Percentiles rank a stretch among this genome's conserved stretches.
These are phyloP conservation scores for Mayetiola destructor DNA, from an alignment of 2,888 invertebrate species.

Conservation along the genomic window DNA sequence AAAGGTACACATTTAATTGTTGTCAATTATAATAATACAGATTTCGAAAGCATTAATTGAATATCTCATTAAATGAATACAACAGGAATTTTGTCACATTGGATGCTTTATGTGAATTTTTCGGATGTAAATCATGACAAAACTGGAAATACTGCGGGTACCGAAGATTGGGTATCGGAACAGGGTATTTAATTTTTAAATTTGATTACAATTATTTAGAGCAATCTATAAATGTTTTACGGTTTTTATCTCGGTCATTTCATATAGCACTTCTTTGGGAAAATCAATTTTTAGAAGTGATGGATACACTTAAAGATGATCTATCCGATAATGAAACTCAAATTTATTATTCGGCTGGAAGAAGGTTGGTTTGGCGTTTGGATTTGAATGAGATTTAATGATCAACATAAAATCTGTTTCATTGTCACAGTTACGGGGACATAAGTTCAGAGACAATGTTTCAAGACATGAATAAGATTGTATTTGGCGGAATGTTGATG, in stretches of 20 bases:
- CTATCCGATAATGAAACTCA: constrained; percentile 30
- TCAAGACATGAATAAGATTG: constrained; percentile 54
- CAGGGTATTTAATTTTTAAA: constrained; percentile 8
- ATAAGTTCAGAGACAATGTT: constrained; percentile 54
- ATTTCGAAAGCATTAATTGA: too few species aligned
- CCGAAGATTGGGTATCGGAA: constrained; percentile 48
- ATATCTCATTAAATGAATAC: too few species aligned
- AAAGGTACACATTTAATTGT: too few species aligned
- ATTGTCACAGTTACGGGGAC: constrained; percentile 50
- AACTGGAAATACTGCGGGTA: constrained; percentile 55
- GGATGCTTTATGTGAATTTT: constrained; percentile 54
- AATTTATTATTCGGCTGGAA: constrained; percentile 44
- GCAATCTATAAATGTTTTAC: not conserved
- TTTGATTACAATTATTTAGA: not conserved
- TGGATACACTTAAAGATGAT: constrained; percentile 31
- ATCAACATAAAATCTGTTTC: not conserved
- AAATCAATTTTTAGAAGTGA: constrained; percentile 38
- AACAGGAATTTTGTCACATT: constrained; percentile 47
- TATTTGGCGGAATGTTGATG: constrained; percentile 53
- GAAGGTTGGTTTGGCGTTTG: constrained; percentile 35
- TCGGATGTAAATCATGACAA: constrained; percentile 48
- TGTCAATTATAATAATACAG: too few species aligned
- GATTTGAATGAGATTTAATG: not conserved
- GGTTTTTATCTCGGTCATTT: constrained; percentile 34
- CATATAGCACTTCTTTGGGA: constrained; percentile 47